These are phyloP conservation scores for Pantherophis alleghaniensis DNA, from an alignment of 2,797 vertebrate species.

Conservation along the genomic window DNA sequence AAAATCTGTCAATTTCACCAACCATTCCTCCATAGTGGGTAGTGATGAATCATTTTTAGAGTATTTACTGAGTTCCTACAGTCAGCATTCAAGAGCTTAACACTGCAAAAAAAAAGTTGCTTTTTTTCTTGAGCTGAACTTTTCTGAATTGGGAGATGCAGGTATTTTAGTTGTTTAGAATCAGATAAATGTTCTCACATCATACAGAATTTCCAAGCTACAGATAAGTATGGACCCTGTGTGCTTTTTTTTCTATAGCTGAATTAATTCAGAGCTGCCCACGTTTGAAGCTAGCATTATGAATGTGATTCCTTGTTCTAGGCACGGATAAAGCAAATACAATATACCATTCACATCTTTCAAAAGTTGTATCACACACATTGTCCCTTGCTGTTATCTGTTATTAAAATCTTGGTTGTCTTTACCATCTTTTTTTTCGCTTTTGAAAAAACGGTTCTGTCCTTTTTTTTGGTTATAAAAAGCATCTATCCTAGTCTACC, in stretches of 20 bases:
- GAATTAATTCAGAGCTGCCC: neutral
- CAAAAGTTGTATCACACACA: conserved; percentile 2
- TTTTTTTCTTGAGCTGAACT: neutral
- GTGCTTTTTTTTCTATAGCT: neutral
- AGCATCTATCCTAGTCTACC: neutral
- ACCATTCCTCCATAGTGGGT: neutral
- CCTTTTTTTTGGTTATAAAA: conserved; percentile 24
- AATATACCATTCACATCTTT: neutral
- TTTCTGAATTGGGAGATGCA: neutral
- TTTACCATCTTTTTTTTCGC: conserved; percentile 7
- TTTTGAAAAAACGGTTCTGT: neutral
- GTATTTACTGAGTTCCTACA: neutral
- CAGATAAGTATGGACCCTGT: neutral
- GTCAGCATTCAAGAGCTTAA: neutral
- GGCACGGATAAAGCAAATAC: conserved; percentile 19
- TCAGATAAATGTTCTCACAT: conserved; percentile 6
- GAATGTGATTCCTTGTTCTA: conserved; percentile 18
- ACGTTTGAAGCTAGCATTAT: neutral
- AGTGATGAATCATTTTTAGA: neutral
- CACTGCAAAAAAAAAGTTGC: neutral
- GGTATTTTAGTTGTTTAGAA: neutral
- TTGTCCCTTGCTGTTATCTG: conserved; percentile 13
- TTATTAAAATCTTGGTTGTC: conserved; percentile 38
- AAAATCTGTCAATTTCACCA: neutral
- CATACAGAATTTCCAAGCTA: conserved; percentile 1